Base-by-base conservation (phyloP, 1,140 invertebrate genomes). In the Vanessa tameamea region DNA sequence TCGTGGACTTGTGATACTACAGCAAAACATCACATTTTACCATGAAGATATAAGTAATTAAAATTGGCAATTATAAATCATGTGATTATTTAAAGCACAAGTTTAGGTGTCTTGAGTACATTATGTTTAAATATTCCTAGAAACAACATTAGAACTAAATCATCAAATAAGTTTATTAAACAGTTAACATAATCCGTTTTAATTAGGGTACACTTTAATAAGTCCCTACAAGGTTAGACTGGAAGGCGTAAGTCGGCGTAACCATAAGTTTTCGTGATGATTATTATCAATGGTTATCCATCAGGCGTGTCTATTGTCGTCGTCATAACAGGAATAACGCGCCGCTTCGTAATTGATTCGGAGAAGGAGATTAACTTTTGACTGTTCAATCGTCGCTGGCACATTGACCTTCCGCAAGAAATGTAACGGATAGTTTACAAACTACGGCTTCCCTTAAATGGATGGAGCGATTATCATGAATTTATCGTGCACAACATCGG, bases 401-500 rank as follows among this genome's bases (percentile, higher is more conserved):
- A 76, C 80, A 75, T 76, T 80, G 84, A 86, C 84, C 83, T 83
- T 80, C 72, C 67, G 50, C 50, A 73, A 71, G 72, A 70, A 73
- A 79, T 79, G 78, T 79, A 77, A 79, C 64, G 69, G 75, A 74
- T 74, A 71, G 71, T 65, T 75, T 69, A 74, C 70, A 73, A 78
- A 76, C 78, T 86, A 87, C 15, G 88, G 86, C 83, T 90, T 90
- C 88, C 77, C 79, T 82, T 90, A 89, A 90, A 87, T 77, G 88
- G 86, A 90, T 89, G 78, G 71, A 84, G 80, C 78, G 82, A 87
- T 86, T 88, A 85, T 78, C 63, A 71, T 64, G 80, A 81, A 81
- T 82, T 82, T 79, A 78, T 74, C 64, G 76, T 69, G 73, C 74
- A 72, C 73, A 55, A 75, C 72, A 66, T 72, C 51, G 77, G 64